Conservation (phyloP, 2,113 vertebrate genomes). For the Hyaena hyaena region DNA sequence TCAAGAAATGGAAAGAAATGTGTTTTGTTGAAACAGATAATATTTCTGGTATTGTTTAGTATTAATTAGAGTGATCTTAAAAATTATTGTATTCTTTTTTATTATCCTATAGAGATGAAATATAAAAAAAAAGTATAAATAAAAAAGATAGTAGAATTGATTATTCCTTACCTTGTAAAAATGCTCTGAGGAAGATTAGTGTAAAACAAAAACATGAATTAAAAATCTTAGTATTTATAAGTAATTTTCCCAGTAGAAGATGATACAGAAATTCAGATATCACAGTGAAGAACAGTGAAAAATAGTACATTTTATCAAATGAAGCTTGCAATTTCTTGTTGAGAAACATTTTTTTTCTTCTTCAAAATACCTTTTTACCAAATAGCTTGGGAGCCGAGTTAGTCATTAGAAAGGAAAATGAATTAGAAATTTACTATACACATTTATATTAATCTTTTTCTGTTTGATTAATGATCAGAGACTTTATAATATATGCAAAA, state of each 20-base stretch:
- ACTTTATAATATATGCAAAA: background rate
- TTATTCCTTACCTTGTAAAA: background rate
- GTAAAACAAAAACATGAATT: background rate
- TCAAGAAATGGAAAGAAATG: background rate
- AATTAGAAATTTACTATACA: background rate
- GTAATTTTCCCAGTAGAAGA: background rate
- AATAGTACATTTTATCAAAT: background rate
- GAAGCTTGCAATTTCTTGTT: background rate
- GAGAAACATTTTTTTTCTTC: background rate
- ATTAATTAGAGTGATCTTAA: background rate
- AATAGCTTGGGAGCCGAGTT: background rate
- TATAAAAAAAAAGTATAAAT: background rate
- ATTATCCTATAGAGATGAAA: background rate
- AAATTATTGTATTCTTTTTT: background rate
- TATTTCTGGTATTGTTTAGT: background rate
- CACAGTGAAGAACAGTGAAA: background rate
- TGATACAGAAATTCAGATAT: background rate
- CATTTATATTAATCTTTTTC: background rate
- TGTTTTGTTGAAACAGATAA: background rate
- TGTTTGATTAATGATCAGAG: background rate
- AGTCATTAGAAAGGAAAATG: slow-evolving; percentile 29
- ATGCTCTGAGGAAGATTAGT: background rate
- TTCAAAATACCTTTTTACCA: background rate
- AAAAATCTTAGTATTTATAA: slow-evolving; percentile 33
- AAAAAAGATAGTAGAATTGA: background rate